These are phyloP conservation scores for Chydorus sphaericus DNA, from an alignment of 2,888 invertebrate species.

Conservation along the genomic window DNA sequence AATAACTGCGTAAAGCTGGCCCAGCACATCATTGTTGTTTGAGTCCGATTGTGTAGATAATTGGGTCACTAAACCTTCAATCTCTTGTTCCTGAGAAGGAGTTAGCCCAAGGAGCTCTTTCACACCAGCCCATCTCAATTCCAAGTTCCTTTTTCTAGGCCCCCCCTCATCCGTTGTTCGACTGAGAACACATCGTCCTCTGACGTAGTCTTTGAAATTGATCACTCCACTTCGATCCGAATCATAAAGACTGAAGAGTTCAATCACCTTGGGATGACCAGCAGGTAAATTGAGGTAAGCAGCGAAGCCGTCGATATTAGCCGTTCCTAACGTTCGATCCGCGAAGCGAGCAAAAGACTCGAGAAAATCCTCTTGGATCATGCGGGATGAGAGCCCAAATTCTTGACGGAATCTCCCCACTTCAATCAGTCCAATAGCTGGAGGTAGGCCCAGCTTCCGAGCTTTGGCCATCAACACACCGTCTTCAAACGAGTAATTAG, in stretches of 20 bases:
- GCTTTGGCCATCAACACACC: constrained; percentile 70
- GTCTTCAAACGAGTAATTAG: constrained; percentile 86
- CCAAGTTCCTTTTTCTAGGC: too few relatives aligned
- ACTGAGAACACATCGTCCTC: constrained; percentile 34
- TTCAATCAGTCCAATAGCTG: constrained; percentile 56
- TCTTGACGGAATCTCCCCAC: constrained; percentile 58
- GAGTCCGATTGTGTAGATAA: not conserved
- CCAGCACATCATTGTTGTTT: not conserved
- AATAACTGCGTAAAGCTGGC: not conserved
- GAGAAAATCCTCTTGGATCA: constrained; percentile 29
- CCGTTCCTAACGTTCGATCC: constrained; percentile 26
- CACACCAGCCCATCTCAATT: not conserved
- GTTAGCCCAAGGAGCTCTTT: not conserved
- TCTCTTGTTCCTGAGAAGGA: not conserved
- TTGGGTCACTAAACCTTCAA: not conserved
- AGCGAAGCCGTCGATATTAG: constrained; percentile 42
- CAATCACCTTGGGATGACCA: constrained; percentile 38
- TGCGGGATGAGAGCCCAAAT: constrained; percentile 52
- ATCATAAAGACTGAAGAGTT: constrained; percentile 50
- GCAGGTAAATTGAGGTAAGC: constrained; percentile 43
- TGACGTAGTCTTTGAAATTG: constrained; percentile 66
- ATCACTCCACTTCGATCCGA: constrained; percentile 49
- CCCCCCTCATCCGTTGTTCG: not conserved
- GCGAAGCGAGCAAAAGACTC: constrained; percentile 20
- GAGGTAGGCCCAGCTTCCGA: constrained; percentile 65